Conservation (phyloP, 2,888 invertebrate species). For the Stegana nigrithorax region DNA sequence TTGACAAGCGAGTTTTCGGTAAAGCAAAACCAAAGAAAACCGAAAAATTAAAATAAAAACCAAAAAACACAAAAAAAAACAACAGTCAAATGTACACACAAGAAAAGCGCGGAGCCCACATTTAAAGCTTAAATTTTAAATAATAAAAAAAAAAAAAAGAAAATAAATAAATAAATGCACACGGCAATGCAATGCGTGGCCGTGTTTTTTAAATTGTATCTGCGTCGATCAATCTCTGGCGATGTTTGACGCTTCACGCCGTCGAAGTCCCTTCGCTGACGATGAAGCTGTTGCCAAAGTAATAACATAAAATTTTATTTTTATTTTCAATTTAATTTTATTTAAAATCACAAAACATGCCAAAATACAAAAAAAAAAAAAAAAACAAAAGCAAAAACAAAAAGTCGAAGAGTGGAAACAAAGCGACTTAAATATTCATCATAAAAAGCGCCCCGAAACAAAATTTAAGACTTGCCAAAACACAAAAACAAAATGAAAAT, state of each 20-base stretch:
- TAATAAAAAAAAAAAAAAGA: neutral
- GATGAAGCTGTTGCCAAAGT: conserved; percentile 23
- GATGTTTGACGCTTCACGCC: neutral
- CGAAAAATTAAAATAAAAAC: neutral
- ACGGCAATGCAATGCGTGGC: conserved; percentile 4
- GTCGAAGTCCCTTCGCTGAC: neutral
- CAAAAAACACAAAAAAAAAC: neutral
- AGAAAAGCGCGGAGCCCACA: too few relatives aligned
- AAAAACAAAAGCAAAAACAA: neutral
- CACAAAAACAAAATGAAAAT: too few relatives aligned
- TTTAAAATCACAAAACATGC: conserved; percentile 51
- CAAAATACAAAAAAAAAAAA: neutral
- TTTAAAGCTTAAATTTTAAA: neutral
- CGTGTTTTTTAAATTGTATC: conserved; percentile 13
- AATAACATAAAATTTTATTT: conserved; percentile 59
- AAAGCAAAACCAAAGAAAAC: conserved; percentile 6
- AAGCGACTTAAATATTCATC: too few relatives aligned
- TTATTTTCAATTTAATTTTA: conserved; percentile 64
- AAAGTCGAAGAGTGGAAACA: too few relatives aligned
- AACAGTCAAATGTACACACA: neutral
- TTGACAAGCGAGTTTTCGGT: conserved; percentile 52
- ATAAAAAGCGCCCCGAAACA: conserved; percentile 26
- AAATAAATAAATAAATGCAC: neutral
- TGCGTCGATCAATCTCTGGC: conserved; percentile 12
- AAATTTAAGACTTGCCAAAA: too few relatives aligned